Conservation (phyloP, 2,888 invertebrate species). For the Sceliomorpha sp. region DNA sequence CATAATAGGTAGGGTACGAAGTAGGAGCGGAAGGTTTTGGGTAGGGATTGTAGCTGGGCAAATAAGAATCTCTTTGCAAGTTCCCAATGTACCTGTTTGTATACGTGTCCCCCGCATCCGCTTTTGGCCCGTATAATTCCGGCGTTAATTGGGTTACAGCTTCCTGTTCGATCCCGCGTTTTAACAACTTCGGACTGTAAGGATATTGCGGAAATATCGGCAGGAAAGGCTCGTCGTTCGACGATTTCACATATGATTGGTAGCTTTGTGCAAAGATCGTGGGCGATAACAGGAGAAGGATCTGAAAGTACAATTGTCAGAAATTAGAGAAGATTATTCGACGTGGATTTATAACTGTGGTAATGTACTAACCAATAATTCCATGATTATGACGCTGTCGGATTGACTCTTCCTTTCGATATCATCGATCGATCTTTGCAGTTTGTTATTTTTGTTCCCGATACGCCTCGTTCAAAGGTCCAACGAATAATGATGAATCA, state of each 20-base stretch:
- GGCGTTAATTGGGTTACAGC: constrained; percentile 62
- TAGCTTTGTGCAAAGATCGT: constrained; percentile 65
- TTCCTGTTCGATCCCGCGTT: constrained; percentile 70
- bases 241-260: constrained; percentile 61
- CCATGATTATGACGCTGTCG: constrained; percentile 59
- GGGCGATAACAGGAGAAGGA: constrained; percentile 67
- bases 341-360: neutral
- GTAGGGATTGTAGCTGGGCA: constrained; percentile 65
- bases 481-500: constrained; percentile 72
- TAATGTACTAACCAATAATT: constrained; percentile 69
- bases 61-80: constrained; percentile 67
- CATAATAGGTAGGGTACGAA: constrained; percentile 17
- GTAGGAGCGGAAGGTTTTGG: constrained; percentile 49
- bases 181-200: constrained; percentile 74
- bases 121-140: constrained; percentile 70
- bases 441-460: constrained; percentile 29
- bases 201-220: constrained; percentile 75
- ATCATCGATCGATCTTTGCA: constrained; percentile 48
- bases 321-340: constrained; percentile 8
- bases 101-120: constrained; percentile 70
- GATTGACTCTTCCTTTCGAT: constrained; percentile 19
- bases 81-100: constrained; percentile 60
- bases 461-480: constrained; percentile 62
- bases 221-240: constrained; percentile 75
- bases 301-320: constrained; percentile 61